A percentile compares a stretch with the other conserved stretches of the same genome.
These are phyloP conservation scores for Cydia splendana DNA, from an alignment of 1,140 invertebrate genomes.

Conservation along the genomic window DNA sequence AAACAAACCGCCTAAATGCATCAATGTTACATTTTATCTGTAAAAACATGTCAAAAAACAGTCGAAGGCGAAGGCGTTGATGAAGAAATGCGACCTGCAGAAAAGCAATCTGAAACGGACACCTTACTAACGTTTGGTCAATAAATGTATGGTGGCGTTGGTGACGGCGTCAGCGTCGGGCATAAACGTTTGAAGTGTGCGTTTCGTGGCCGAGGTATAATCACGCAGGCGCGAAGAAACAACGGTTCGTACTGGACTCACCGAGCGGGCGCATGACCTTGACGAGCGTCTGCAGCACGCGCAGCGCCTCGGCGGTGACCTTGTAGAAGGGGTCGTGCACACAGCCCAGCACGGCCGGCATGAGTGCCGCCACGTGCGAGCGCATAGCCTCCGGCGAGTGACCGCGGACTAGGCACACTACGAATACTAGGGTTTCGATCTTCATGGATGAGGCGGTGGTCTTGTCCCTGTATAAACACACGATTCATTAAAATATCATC, in stretches of 20 bases:
- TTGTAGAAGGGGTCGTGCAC: constrained; percentile 99
- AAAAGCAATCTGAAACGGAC: too few relatives aligned
- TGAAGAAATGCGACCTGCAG: too few relatives aligned
- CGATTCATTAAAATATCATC: too few relatives aligned
- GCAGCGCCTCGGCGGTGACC: constrained; percentile 95
- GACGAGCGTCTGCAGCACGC: constrained; percentile 96
- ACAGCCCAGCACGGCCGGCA: constrained; percentile 92
- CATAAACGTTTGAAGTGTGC: too few relatives aligned
- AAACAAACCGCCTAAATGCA: too few relatives aligned
- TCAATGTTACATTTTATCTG: too few relatives aligned
- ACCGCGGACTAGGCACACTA: constrained; percentile 91
- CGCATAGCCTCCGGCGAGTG: constrained; percentile 83
- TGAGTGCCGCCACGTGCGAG: constrained; percentile 89
- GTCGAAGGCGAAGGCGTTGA: too few relatives aligned
- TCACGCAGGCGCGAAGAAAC: background rate
- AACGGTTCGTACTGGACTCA: constrained; percentile 56
- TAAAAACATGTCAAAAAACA: too few relatives aligned
- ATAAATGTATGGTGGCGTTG: too few relatives aligned
- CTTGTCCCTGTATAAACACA: constrained; percentile 85
- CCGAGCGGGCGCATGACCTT: constrained; percentile 95
- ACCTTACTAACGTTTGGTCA: too few relatives aligned
- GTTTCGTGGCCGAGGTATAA: too few relatives aligned
- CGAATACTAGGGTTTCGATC: constrained; percentile 97
- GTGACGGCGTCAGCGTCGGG: too few relatives aligned
- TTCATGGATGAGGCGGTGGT: constrained; percentile 99